Base-by-base conservation (phyloP, 2,113 vertebrate genomes). In the Oryzias melastigma region DNA sequence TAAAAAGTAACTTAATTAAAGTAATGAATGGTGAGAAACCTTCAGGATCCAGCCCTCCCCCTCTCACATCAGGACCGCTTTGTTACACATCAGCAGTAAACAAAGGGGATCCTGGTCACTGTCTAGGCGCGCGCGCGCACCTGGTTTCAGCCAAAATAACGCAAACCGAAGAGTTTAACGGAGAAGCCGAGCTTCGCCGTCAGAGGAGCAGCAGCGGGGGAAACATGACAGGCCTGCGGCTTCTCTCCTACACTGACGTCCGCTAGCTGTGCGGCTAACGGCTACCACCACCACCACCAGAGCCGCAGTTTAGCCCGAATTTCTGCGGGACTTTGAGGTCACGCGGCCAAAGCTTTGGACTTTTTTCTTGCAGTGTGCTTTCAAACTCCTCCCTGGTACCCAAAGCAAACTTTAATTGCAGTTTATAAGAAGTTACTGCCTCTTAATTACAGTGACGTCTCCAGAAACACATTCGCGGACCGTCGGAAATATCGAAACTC, bases 371-470 rank as follows among this genome's bases (percentile, higher is more conserved):
- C 35, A 2, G 35, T 12, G 7, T 35, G 35, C 35, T 10, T 2
- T 35, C 35, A 13, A 35, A 35, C 10, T 12, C 35, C 35, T 0
- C 35, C 10, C 35, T 13, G 3, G 14, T 17, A 22, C 27, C 4
- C 43, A 35, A 45, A 13, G 0, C 7, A 2, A 2, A 2, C 51
- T 58, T 61, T 58, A 69, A 71, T 29, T 58, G 19, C 20, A 56
- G 54, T 58, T 73, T 77, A 59, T 55, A 70, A 79, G 72, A 73
- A 83, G 68, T 83, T 83, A 75, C 83, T 81, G 73, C 52, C 60
- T 68, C 47, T 57, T 78, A 52, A 80, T 68, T 75, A 68, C 24
- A 6, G 55, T 86, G 87, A 89, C 85, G 85, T 87, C 4, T 27
- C 57, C 8, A 10, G 2, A n/a, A 80, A 18, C 17, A 72, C 76